Conservation (phyloP, 1,140 invertebrate genomes). For the Thaumatotibia leucotreta region DNA sequence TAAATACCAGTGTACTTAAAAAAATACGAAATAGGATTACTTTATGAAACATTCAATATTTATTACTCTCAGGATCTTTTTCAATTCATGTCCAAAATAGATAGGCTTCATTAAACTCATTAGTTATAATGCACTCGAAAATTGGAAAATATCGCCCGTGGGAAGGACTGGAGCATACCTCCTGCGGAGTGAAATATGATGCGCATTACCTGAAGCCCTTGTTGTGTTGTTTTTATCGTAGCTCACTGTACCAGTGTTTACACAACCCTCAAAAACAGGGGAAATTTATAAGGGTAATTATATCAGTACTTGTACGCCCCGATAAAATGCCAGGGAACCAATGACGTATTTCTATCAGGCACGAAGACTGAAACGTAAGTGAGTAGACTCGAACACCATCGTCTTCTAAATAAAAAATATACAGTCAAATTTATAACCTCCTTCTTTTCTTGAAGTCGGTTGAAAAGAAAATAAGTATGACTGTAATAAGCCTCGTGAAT, state of each 20-base stretch:
- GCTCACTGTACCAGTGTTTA: background rate
- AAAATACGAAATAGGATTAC: no score
- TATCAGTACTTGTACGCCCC: background rate
- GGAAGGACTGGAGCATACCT: background rate
- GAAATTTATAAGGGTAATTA: constrained; percentile 5
- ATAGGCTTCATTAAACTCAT: background rate
- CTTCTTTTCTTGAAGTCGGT: no score
- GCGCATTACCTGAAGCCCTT: constrained; percentile 4
- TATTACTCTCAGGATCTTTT: background rate
- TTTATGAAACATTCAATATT: background rate
- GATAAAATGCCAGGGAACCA: background rate
- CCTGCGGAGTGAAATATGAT: constrained; percentile 5
- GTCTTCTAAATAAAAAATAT: no score
- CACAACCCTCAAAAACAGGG: constrained; percentile 4
- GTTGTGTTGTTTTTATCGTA: constrained; percentile 12
- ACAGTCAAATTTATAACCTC: no score
- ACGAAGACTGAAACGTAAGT: background rate
- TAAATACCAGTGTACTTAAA: no score
- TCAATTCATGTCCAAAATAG: background rate
- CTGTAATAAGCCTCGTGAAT: no score
- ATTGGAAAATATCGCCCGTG: background rate
- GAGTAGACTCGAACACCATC: no score
- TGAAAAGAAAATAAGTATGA: no score
- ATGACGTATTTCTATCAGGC: background rate
- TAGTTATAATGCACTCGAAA: background rate